Percentiles rank a stretch among this genome's conserved stretches.
Evolutionary conservation across 2,113 vertebrate genomes (phyloP).

Genomic region (Elachura formosa): DNA sequence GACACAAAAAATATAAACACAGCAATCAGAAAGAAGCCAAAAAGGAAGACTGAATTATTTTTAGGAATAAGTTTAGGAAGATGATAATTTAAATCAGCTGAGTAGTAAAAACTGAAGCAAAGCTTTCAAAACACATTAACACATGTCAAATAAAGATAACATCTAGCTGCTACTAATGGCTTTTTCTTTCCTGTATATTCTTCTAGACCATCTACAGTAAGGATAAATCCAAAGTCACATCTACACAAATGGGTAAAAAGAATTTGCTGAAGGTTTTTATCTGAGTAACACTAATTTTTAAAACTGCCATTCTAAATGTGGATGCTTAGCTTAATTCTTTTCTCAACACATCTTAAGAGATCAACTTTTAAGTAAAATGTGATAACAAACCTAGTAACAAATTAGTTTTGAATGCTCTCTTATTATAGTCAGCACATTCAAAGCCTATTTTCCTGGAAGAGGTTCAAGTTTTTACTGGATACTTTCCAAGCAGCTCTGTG

Average conservation of each 20-base stretch:
- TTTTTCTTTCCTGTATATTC: not conserved
- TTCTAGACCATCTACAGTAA: not conserved
- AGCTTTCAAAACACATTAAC: not conserved
- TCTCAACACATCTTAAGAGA: constrained; percentile 15
- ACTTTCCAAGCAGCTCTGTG: constrained; percentile 26
- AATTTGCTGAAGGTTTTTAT: not conserved
- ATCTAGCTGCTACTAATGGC: not conserved
- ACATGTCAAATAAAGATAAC: not conserved
- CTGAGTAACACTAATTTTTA: not conserved
- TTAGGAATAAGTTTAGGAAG: not conserved
- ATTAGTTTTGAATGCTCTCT: constrained; percentile 47
- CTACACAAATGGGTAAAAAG: not conserved
- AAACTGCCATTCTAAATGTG: not conserved
- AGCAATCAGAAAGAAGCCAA: not conserved
- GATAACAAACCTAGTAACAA: constrained; percentile 42
- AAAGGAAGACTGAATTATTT: not conserved
- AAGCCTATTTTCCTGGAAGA: constrained; percentile 41
- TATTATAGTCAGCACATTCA: constrained; percentile 49
- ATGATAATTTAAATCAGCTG: not conserved
- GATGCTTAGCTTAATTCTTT: constrained; percentile 8
- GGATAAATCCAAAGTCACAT: not conserved
- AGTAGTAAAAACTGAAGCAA: not conserved
- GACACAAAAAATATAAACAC: not conserved
- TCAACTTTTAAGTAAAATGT: constrained; percentile 41
- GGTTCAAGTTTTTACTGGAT: constrained; percentile 30